Evolutionary conservation across 2,797 vertebrate genomes (phyloP).

Genomic region (Oceanodroma leucorhoa): DNA sequence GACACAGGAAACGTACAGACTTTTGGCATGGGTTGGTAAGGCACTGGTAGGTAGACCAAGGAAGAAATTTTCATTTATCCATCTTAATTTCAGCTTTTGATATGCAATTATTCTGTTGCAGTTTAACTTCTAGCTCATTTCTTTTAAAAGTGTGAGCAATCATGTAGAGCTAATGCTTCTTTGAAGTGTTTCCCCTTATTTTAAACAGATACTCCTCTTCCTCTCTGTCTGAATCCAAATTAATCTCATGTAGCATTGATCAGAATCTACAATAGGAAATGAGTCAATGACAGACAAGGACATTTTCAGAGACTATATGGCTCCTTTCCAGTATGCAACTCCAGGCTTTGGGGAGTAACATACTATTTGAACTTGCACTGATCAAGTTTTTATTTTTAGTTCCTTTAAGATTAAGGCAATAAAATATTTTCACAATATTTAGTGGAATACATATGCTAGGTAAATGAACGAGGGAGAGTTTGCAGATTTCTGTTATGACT

Average conservation of each 20-base stretch:
- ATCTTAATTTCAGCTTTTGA: background rate
- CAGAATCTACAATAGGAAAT: background rate
- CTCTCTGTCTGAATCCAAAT: background rate
- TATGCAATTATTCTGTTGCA: background rate
- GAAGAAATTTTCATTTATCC: background rate
- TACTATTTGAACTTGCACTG: background rate
- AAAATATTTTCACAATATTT: background rate
- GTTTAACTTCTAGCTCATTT: background rate
- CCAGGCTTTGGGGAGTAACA: background rate
- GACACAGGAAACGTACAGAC: background rate
- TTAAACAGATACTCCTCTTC: background rate
- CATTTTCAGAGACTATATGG: background rate
- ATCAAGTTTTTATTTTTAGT: background rate
- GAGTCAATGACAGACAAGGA: background rate
- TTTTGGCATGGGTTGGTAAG: background rate
- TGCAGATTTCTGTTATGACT: background rate
- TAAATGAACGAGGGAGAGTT: background rate
- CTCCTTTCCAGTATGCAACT: background rate
- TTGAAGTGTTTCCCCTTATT: background rate
- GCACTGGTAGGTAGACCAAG: background rate
- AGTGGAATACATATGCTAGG: background rate
- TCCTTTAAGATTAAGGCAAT: background rate
- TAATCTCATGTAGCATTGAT: rapidly evolving
- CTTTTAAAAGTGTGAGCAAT: background rate
- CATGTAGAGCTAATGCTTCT: background rate